Evolutionary conservation across 2,888 invertebrate species (phyloP), one percentile per base, ranked within the genome.

Genomic region (Trachelus iudaicus): DNA sequence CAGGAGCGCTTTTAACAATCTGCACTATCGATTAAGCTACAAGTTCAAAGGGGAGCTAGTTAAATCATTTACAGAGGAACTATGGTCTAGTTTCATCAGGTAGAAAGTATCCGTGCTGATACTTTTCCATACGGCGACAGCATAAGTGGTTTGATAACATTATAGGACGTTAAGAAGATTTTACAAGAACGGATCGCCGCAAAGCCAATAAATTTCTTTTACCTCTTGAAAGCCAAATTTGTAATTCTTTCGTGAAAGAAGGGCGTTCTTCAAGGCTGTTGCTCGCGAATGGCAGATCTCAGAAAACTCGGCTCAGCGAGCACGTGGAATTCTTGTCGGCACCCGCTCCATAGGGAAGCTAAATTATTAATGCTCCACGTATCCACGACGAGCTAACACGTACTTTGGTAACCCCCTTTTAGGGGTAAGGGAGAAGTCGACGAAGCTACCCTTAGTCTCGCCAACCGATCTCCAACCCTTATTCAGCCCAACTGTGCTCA

Each of bases 281-380:
- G 56, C 56, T 56, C 23, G 23, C 56, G 56, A 56, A 23, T 56
- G 9, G 56, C 56, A 56, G 23, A 56, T 56, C 9, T 56, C 6
- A 23, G 56, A 15, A 23, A 23, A 56, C 56, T 2, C 56, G 56
- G 9, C 56, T 56, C 56, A 56, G 56, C 56, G 56, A 15, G 56
- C 56, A 23, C 56, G 56, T 23, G 56, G 56, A 56, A 23, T 56
- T 56, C 56, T 56, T 56, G 56, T 56, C 56, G 56, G 23, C 56
- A 9, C 23, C 15, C 23, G 56, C 56, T 23, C 56, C 23, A 31
- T 33, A 13, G 68, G 68, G 34, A 56, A 79, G 73, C 76, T 79
- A 73, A 79, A 79, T 76, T 76, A 79, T 79, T 79, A 79, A 79
- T 79, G 79, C 79, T 73, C 68, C 79, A 76, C 76, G 79, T 79